Percentiles rank a stretch among this genome's conserved stretches.
These are phyloP conservation scores for Otolemur crassicaudatus DNA, from an alignment of 2,797 vertebrate species.

Conservation along the genomic window DNA sequence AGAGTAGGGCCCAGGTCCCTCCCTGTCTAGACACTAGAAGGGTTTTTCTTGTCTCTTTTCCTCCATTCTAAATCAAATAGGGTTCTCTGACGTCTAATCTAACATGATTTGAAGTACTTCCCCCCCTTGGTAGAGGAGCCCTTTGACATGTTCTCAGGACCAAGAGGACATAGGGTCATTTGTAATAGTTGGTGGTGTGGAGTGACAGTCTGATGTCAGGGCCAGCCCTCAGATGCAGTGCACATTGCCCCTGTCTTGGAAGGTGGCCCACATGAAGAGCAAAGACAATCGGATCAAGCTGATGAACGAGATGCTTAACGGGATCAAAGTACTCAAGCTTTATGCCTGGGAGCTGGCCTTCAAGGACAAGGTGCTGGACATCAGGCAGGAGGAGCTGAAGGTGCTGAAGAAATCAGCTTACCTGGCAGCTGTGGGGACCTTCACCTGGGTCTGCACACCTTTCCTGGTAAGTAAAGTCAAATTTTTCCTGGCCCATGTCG, in stretches of 20 bases:
- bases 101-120: background rate
- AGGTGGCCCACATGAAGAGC: slow-evolving; percentile 99
- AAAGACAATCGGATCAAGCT: slow-evolving; percentile 98
- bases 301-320: slow-evolving; percentile 98
- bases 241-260: background rate
- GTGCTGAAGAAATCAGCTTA: slow-evolving; percentile 96
- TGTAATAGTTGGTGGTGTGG: background rate
- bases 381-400: slow-evolving; percentile 94
- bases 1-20: background rate
- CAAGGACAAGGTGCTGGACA: slow-evolving; percentile 93
- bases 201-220: background rate
- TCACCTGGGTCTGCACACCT: slow-evolving; percentile 98
- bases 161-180: rapidly evolving
- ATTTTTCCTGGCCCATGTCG: rapidly evolving
- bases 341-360: slow-evolving; percentile 99
- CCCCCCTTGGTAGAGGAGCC: background rate
- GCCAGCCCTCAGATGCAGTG: rapidly evolving
- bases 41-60: background rate
- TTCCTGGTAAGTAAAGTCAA: slow-evolving; percentile 93
- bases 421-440: slow-evolving; percentile 94
- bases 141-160: background rate
- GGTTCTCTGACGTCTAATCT: background rate
- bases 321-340: slow-evolving; percentile 97
- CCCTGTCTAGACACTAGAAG: background rate
- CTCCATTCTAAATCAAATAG: background rate